Conservation (phyloP, 2,113 vertebrate genomes). For the Martes martes region DNA sequence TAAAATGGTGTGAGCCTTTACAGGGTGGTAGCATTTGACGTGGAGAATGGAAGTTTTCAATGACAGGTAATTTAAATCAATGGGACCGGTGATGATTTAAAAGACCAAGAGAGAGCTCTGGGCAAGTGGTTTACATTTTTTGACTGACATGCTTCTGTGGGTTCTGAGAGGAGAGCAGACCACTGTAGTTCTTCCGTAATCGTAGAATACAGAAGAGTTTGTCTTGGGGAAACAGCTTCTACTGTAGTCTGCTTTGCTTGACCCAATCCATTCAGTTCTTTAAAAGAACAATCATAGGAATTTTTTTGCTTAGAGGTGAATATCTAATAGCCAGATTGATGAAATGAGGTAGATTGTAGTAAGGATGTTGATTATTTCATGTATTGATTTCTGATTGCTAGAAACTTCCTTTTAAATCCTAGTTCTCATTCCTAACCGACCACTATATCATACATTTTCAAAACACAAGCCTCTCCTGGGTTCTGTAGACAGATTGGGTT, state of each 20-base stretch:
- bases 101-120: not conserved
- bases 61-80: not conserved
- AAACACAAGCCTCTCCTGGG: not conserved
- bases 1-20: not conserved
- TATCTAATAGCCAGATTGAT: not conserved
- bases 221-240: not conserved
- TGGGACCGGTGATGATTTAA: not conserved
- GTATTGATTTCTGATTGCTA: not conserved
- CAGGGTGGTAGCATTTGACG: not conserved
- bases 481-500: not conserved
- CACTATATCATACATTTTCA: not conserved
- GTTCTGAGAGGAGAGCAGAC: not conserved
- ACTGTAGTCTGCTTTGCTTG: not conserved
- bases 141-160: not conserved
- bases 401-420: not conserved
- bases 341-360: not conserved
- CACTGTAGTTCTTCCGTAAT: not conserved
- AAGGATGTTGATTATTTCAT: not conserved
- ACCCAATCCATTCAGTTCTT: not conserved
- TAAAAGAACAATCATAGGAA: not conserved
- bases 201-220: not conserved
- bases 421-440: not conserved
- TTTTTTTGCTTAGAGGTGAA: not conserved
- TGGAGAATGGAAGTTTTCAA: not conserved
- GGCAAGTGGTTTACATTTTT: not conserved